Base-by-base conservation (phyloP, 2,888 invertebrate species). In the Bedellia somnulentella region DNA sequence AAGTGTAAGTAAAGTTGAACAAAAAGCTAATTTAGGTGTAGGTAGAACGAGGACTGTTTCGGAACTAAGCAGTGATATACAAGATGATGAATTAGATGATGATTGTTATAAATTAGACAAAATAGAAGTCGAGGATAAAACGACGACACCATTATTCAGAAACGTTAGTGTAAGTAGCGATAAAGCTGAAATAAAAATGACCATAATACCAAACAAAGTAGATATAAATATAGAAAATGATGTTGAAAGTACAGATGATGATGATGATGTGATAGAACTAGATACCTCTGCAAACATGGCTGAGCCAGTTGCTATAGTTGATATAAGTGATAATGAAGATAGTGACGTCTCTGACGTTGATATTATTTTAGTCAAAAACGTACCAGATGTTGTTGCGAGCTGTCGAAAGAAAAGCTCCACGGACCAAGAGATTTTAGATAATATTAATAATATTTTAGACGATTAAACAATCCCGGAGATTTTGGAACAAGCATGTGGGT, bases 331-430 rank as follows among this genome's bases (percentile, higher is more conserved):
- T 12, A 67, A 68, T 9, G 67, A 63, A 0, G 62, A 62, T 6
- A 43, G 40, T 37, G 47, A 47, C 0, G 41, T 44, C 4, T 42
- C 57, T 1, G 62, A 59, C 31, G 32, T 56, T 2, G 60, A 63
- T 21, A 35, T 63, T 38, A 58, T 56, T 34, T 47, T 67, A 32
- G 50, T 45, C 12, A 64, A 58, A 30, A 70, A 60, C 32, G 62
- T 71, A n/a, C 71, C 71, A 1, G 73, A 75, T 31, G 62, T 71
- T 1, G 71, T 71, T 1, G 73, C 68, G 2, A 73, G 73, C 34
- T 71, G 73, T 48, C 61, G 16, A 9, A 59, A 53, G 37, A 53
- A 42, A 13, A 17, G 40, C 4, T 47, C 35, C 23, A 51, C 43
- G 40, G 57, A 57, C 12, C 47, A 24, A 26, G 30, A 43, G 5